These are phyloP conservation scores for Caenorhabditis tropicalis DNA, from an alignment of 1,140 invertebrate species.

Conservation along the genomic window DNA sequence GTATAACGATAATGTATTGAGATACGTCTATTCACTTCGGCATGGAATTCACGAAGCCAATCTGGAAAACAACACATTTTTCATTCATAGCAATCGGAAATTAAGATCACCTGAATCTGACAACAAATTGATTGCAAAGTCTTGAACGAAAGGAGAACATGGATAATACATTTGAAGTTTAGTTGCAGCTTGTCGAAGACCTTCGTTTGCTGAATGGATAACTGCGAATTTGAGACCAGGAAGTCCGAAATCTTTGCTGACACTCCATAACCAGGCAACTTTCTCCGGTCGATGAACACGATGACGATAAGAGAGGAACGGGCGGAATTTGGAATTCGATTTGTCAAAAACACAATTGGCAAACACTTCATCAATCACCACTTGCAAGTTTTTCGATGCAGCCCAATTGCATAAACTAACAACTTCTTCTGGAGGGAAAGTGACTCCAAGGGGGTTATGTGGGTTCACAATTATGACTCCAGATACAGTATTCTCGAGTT, in stretches of 20 bases:
- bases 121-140: conserved; percentile 42
- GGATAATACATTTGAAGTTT: conserved; percentile 44
- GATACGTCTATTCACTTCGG: conserved; percentile 14
- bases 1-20: conserved; percentile 31
- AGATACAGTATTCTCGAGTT: conserved; percentile 2
- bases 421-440: conserved; percentile 29
- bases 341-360: conserved; percentile 34
- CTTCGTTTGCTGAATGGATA: conserved; percentile 4
- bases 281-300: conserved; percentile 2
- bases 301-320: conserved; percentile 31
- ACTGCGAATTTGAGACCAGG: conserved; percentile 43
- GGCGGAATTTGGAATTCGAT: neutral
- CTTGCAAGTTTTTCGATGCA: neutral
- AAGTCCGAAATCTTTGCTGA: conserved; percentile 47
- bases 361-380: conserved; percentile 42
- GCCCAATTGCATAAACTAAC: conserved; percentile 40
- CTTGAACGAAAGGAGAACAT: conserved; percentile 35
- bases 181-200: conserved; percentile 20
- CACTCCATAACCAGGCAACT: conserved; percentile 43
- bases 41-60: conserved; percentile 22
- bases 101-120: conserved; percentile 38
- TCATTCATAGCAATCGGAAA: too few species aligned
- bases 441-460: conserved; percentile 41
- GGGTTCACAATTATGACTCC: conserved; percentile 46
- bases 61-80: neutral